These are phyloP conservation scores for Stichopus chloronotus DNA, from an alignment of 35 echinoderm and acorn worm genomes.

Conservation along the genomic window DNA sequence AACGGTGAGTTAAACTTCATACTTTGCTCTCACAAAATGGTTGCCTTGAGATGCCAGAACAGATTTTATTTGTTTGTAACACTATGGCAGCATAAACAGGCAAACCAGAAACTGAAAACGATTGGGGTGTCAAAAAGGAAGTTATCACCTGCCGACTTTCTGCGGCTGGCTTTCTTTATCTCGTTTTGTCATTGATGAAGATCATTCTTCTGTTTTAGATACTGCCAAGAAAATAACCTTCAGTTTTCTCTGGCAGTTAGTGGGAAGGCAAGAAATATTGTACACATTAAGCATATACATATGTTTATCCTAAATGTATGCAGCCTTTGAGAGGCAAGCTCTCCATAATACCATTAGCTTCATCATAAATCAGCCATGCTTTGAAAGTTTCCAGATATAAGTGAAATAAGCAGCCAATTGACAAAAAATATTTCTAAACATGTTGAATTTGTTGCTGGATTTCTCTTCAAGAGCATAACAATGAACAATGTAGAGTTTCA, in stretches of 20 bases:
- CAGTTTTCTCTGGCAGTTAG: not conserved
- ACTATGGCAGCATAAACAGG: constrained; percentile 27
- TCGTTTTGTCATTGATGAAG: constrained; percentile 15
- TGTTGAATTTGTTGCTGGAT: too few species aligned
- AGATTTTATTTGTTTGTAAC: constrained; percentile 48
- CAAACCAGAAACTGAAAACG: constrained; percentile 37
- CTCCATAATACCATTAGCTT: not conserved
- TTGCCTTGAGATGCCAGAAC: constrained; percentile 53
- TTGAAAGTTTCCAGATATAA: too few species aligned
- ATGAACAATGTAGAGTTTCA: too few species aligned
- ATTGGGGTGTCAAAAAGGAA: constrained; percentile 35
- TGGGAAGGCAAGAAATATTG: constrained; percentile 7
- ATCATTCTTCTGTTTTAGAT: not conserved
- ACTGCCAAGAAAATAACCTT: not conserved
- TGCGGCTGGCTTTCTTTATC: constrained; percentile 39
- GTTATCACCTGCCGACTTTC: constrained; percentile 19
- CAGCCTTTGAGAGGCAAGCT: not conserved
- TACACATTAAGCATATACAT: not conserved
- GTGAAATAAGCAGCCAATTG: too few species aligned
- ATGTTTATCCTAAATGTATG: not conserved
- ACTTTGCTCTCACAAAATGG: constrained; percentile 36
- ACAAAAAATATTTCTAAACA: too few species aligned
- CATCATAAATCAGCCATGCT: not conserved
- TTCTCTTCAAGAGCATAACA: too few species aligned
- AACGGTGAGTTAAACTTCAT: constrained; percentile 42